Conservation (phyloP, 2,797 vertebrate species). For the Amblyraja radiata region DNA sequence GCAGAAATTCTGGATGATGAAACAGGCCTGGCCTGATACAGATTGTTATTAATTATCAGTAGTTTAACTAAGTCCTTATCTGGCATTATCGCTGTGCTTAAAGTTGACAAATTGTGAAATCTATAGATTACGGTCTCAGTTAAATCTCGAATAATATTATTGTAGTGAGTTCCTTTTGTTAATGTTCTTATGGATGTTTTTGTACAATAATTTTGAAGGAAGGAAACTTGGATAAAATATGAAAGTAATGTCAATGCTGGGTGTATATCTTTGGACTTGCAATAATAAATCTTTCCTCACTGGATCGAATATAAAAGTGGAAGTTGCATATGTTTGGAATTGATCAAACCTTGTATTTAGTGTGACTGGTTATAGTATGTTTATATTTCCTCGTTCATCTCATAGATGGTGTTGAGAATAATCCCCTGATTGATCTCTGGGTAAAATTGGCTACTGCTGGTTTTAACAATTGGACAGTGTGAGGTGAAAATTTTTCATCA, state of each 20-base stretch:
- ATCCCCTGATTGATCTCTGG: not conserved
- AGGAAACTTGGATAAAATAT: not conserved
- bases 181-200: not conserved
- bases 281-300: not conserved
- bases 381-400: not conserved
- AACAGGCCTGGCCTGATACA: no score
- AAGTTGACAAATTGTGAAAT: not conserved
- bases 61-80: not conserved
- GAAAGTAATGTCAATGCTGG: not conserved
- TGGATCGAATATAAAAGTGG: not conserved
- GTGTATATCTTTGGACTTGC: not conserved
- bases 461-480: not conserved
- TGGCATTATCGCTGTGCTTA: not conserved
- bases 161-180: not conserved
- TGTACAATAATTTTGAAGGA: not conserved
- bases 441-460: not conserved
- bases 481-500: no score
- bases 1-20: no score
- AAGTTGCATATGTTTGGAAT: not conserved
- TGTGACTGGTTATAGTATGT: not conserved
- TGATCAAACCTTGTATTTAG: not conserved
- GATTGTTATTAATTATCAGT: not conserved
- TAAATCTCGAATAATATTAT: not conserved
- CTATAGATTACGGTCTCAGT: not conserved
- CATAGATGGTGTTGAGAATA: not conserved